Evolutionary conservation across 2,113 vertebrate genomes (phyloP).

Genomic region (Eublepharis macularius): DNA sequence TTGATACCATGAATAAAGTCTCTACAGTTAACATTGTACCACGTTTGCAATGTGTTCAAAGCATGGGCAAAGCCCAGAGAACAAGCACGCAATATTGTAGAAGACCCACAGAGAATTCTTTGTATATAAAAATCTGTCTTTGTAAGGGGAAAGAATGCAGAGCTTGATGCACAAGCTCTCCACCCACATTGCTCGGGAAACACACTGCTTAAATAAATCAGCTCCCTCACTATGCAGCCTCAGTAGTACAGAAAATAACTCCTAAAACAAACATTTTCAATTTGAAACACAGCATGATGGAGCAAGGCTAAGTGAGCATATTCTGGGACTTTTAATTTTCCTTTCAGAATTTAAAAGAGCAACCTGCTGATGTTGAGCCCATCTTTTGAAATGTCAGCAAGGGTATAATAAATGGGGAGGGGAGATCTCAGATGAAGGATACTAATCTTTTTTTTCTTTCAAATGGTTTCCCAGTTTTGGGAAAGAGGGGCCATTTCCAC

Average conservation of each 20-base stretch:
- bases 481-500: too few relatives aligned
- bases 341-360: neutral
- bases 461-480: neutral
- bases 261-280: slow-evolving; percentile 1
- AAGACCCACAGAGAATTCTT: neutral
- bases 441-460: neutral
- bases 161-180: neutral
- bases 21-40: neutral
- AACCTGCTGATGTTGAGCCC: neutral
- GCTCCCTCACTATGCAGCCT: neutral
- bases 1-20: neutral
- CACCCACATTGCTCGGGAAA: neutral
- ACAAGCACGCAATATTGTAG: neutral
- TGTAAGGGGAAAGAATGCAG: neutral
- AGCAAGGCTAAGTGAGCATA: neutral
- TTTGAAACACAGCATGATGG: neutral
- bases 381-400: neutral
- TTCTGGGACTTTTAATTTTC: neutral
- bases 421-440: neutral
- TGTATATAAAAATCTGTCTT: neutral
- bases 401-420: neutral
- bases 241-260: neutral
- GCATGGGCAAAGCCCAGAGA: neutral
- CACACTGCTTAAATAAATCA: neutral
- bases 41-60: neutral